These are phyloP conservation scores for Chunga burmeisteri DNA, from an alignment of 2,113 vertebrate genomes.

Conservation along the genomic window DNA sequence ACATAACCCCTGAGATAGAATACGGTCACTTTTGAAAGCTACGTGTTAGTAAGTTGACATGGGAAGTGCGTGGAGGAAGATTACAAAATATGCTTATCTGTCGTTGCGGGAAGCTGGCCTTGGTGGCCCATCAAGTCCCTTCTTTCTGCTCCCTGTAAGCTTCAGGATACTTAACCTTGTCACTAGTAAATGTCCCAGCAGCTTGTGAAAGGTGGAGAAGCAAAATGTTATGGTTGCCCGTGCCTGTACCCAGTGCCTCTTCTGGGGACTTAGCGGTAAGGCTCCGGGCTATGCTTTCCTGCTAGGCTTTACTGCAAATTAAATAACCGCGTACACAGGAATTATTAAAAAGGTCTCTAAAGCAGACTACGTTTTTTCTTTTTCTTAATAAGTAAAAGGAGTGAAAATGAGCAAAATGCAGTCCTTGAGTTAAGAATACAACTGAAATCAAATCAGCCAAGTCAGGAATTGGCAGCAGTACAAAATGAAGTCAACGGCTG, in stretches of 20 bases:
- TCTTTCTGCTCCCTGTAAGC: neutral
- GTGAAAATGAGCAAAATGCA: neutral
- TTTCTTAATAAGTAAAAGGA: neutral
- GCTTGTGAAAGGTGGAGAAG: neutral
- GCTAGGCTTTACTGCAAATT: neutral
- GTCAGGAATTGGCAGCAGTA: neutral
- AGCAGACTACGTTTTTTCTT: neutral
- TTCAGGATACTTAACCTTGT: neutral
- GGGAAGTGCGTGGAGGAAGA: neutral
- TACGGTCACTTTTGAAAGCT: neutral
- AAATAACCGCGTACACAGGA: neutral
- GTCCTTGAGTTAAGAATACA: neutral
- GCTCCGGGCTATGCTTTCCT: neutral
- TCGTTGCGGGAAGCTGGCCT: neutral
- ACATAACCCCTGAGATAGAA: neutral
- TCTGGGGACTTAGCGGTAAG: neutral
- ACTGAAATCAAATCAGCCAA: neutral
- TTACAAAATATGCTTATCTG: neutral
- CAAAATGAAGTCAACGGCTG: neutral
- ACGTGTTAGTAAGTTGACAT: neutral
- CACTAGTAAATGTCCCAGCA: neutral
- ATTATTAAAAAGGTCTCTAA: neutral
- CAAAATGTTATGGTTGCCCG: rapidly evolving
- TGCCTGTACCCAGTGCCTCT: neutral
- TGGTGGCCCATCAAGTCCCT: neutral